Base-by-base conservation (phyloP, 2,888 invertebrate species). In the Melolontha melolontha region DNA sequence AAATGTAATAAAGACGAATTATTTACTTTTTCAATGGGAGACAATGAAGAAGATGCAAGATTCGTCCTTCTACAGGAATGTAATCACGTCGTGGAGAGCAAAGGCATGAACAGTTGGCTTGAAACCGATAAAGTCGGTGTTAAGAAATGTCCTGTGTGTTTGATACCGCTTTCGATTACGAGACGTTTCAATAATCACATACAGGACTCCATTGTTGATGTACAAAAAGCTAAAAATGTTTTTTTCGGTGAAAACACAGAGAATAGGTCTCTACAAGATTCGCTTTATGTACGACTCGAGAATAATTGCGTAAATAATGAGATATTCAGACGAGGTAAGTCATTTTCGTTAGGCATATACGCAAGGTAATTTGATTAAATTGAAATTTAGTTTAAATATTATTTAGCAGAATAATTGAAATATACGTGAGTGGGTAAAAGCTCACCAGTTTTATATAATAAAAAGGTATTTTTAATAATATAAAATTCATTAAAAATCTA, bases 81-180 rank as follows among this genome's bases (percentile, higher is more conserved):
- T 73, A 76, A 78, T 0, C 88, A 88, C 73, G 73, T 84, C 1
- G 70, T 88, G 69, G 87, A 86, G 70, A 77, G 86, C 0, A 79
- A 82, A 14, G 82, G 82, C 42, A 82, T 87, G 79, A 85, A 86
- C 62, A 78, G 71, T 12, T 79, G 86, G 75, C 64, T 75, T 10
- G 34, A 75, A 57, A 77, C 79, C 2, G 77, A 72, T 5, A 77
- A 77, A 69, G 77, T 81, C n/a, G 71, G 71, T 27, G 76, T 82
- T 47, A 84, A 83, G 71, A 62, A 66, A 0, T 91, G 91, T 75
- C 90, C 90, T 0, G 79, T 78, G 66, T 91, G 91, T 76, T 87
- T 86, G 62, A 86, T 86, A 16, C 84, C 86, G 0, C 87, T 91
- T 11, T 82, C 86, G 12, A 86, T 84, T 73, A 88, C 87, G 1